Base-by-base conservation (phyloP, 2,888 invertebrate species). In the Synanthedon formicaeformis region DNA sequence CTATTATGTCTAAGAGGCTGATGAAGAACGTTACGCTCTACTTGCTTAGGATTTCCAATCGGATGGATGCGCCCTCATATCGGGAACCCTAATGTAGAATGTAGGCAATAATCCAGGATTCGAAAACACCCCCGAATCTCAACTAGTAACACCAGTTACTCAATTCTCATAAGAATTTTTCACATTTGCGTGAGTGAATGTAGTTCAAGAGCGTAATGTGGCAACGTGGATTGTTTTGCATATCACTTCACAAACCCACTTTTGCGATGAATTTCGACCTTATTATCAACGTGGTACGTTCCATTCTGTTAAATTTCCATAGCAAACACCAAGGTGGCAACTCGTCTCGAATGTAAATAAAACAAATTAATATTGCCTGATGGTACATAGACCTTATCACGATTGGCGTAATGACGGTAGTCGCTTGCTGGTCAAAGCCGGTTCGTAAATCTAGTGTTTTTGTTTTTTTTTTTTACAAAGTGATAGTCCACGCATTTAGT, bases 141-240 rank as follows among this genome's bases (percentile, higher is more conserved):
- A 45, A 45, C 45, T 45, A 45, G 45, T 45, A 16, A 40, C 12
- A 53, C 61, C 59, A 61, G 64, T 71, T 74, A 65, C 71, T 58
- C 70, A 75, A 75, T 69, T 64, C 58, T 58, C 57, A 56, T 60
- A 63, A 65, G 69, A 67, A 61, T 63, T 73, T 75, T 75, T 71
- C 72, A 73, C 67, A 66, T 67, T 67, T 62, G 71, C 67, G 45
- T 45, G 59, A 71, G 74, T 69, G 73, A 75, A 77, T 74, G 75
- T 78, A 78, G 78, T 73, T 73, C 73, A 76, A 75, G 76, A 74
- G 54, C 73, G 64, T 57, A 61, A 62, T 78, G 73, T 71, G 65
- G 75, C 71, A 79, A 78, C 70, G 66, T 69, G 60, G 58, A 51
- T 57, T 53, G 60, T 66, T 74, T 71, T 73, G 71, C 74, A 73